A percentile compares a stretch with the other conserved stretches of the same genome.
These are phyloP conservation scores for Ostrea denselamellosa DNA, from an alignment of 1,140 invertebrate genomes.

Conservation along the genomic window DNA sequence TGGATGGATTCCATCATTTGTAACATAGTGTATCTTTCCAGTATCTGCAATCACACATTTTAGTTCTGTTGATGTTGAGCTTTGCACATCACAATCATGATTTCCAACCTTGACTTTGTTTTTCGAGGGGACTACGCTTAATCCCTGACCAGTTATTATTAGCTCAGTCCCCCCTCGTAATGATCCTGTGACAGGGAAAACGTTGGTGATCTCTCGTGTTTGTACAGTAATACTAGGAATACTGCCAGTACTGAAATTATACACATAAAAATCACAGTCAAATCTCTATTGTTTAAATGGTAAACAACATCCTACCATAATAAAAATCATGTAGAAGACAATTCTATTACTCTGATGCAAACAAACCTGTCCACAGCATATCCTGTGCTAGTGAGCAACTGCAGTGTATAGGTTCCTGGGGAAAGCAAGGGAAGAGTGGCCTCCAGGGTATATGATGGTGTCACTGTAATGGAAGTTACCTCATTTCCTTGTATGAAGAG, in stretches of 20 bases:
- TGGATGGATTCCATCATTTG: constrained; percentile 63
- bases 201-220: constrained; percentile 59
- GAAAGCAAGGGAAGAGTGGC: constrained; percentile 57
- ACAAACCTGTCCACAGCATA: constrained; percentile 2
- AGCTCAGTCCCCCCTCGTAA: constrained; percentile 72
- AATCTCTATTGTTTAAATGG: not conserved
- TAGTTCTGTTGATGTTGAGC: constrained; percentile 60
- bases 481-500: constrained; percentile 57
- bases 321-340: not conserved
- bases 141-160: constrained; percentile 70
- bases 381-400: constrained; percentile 17
- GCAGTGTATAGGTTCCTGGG: constrained; percentile 58
- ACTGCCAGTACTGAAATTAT: constrained; percentile 49
- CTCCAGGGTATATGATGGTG: constrained; percentile 50
- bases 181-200: constrained; percentile 69
- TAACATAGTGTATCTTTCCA: constrained; percentile 59
- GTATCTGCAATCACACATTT: constrained; percentile 66
- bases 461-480: constrained; percentile 49
- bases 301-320: not conserved
- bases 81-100: constrained; percentile 61
- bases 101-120: constrained; percentile 67
- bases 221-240: constrained; percentile 54
- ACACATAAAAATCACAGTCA: not conserved
- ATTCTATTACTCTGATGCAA: no score
- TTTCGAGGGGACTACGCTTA: constrained; percentile 53